Evolutionary conservation across 2,797 vertebrate species (phyloP), one percentile per base, ranked within the genome.

Genomic region (Notolepis coatsorum): DNA sequence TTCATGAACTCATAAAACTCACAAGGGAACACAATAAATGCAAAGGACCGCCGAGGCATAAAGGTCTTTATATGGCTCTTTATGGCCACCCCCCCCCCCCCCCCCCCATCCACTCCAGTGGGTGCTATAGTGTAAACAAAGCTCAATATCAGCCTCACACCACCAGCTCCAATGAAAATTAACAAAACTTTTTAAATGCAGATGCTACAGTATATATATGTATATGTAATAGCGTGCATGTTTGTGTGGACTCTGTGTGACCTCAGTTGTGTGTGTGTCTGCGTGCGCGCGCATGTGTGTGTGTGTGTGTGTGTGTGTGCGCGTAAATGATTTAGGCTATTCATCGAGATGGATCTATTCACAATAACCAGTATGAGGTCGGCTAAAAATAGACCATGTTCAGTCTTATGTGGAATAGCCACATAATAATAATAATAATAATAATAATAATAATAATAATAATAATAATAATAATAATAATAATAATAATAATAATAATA

Each of bases 1-100:
- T 37, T 25, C 53, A 37, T 58, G 67, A 64, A 63, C 46, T 58
- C 65, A 67, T 58, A 65, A 75, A 54, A 30, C n/a, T n/a, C n/a
- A n/a, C n/a, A 33, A 50, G 47, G 38, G 49, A 24, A 46, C 37
- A 4, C 49, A 39, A 63, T 72, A 72, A 72, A 79, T 39, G 30
- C 45, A 59, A 61, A 51, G 38, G 25, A 7, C 25, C 25, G 0
- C 21, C 17, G 46, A 59, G 27, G 35, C 51, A 71, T 68, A 47
- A 65, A 68, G 12, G 28, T 62, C 6, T 20, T 65, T 73, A 65
- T 71, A 45, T 57, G 38, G 27, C 42, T 47, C 31, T 72, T 74
- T 66, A 72, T 52, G 61, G 68, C 57, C 41, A 20, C 56, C 38
- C 3, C 18, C n/a, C 23, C 28, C 18, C n/a, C 23, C 28, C n/a